Evolutionary conservation across 2,888 invertebrate species (phyloP), one percentile per base, ranked within the genome.

Genomic region (Ephialtes manifestator): DNA sequence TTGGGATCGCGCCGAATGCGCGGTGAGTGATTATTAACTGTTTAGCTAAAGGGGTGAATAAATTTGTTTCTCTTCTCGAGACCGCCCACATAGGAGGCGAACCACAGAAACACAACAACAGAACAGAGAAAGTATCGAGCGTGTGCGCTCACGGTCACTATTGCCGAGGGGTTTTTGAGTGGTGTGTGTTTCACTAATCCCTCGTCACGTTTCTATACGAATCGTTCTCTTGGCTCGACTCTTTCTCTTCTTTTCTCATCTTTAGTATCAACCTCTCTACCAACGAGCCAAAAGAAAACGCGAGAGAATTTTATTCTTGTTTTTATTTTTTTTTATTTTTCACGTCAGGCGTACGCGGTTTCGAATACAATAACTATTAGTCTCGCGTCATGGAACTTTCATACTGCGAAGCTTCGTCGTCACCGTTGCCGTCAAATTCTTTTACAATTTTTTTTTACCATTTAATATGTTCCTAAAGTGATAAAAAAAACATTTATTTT

Each of bases 1-100:
- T 24, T 35, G n/a, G 43, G 39, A 55, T 58, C 46, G 48, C 71
- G 58, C 51, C 81, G 83, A 87, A 79, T 79, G 48, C 48, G 20
- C 81, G 83, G 67, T 86, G 84, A 86, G 83, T 86, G 88, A 88
- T 90, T 91, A 90, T 89, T 90, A 89, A 91, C 87, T 90, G 88
- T 89, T 87, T 75, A 87, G 87, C 88, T 88, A 88, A 90, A 89
- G 89, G 90, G 89, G 88, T 87, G 88, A 89, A 89, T 90, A 88
- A 89, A 89, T 89, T 89, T 90, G 87, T 88, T 87, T 82, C 65
- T 77, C 67, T 77, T 43, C 60, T 51, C 70, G 70, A 77, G 88
- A 87, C 89, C 90, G 88, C 90, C 91, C 89, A 90, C 90, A 83
- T 87, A 70, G 82, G 76, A 80, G 76, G 75, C 72, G 60, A 78